These are phyloP conservation scores for Papilio polyxenes DNA, from an alignment of 1,140 invertebrate species.

Conservation along the genomic window DNA sequence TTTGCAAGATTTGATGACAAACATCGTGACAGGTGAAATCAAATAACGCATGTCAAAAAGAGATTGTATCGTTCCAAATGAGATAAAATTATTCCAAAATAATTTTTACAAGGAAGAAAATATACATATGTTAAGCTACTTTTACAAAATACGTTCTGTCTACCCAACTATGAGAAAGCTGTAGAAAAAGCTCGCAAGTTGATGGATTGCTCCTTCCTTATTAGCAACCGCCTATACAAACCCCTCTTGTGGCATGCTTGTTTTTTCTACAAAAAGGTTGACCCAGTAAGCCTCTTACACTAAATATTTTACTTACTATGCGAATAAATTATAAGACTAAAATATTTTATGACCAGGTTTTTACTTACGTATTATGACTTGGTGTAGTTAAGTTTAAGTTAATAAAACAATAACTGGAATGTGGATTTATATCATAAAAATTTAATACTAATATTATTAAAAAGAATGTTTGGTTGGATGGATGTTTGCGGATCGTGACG, in stretches of 20 bases:
- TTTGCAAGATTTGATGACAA: too few relatives aligned
- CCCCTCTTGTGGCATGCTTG: conserved; percentile 4
- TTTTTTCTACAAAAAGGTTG: conserved; percentile 22
- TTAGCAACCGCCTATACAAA: conserved; percentile 43
- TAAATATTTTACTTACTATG: conserved; percentile 12
- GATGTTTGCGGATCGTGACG: too few relatives aligned
- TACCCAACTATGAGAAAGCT: not conserved
- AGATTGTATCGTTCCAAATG: too few relatives aligned
- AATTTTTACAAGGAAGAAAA: too few relatives aligned
- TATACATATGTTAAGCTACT: not conserved
- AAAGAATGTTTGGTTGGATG: too few relatives aligned
- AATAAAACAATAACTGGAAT: not conserved
- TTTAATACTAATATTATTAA: too few relatives aligned
- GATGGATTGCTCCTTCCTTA: conserved; percentile 56
- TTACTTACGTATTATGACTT: not conserved
- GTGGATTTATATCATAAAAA: not conserved
- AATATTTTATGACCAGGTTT: not conserved
- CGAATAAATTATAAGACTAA: conserved; percentile 12
- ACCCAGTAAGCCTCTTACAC: conserved; percentile 24
- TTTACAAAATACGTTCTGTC: not conserved
- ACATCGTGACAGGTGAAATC: too few relatives aligned
- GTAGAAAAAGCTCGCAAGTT: conserved; percentile 41
- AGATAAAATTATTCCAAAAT: too few relatives aligned
- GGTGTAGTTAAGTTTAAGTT: not conserved
- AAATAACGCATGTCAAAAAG: too few relatives aligned